A percentile compares a stretch with the other conserved stretches of the same genome.
phyloP scores from a whole-genome alignment of 2,888 invertebrate species.

The Standfussiana lucernea region DNA sequence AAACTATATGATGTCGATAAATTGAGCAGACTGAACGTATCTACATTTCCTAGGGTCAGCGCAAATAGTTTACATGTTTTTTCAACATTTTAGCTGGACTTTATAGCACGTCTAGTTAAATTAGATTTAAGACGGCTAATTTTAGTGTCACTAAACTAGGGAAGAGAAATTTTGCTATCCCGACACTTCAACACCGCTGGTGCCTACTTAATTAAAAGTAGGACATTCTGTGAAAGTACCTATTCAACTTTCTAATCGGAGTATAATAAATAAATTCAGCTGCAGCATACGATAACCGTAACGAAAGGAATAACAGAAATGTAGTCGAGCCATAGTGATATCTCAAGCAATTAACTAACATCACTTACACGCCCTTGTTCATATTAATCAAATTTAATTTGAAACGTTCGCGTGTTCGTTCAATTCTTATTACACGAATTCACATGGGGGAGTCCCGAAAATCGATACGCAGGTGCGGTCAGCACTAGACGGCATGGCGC shows the following conservation, averaged over 20 bases:
- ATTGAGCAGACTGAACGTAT: conserved; percentile 20
- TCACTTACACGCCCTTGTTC: conserved; percentile 54
- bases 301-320: conserved; percentile 44
- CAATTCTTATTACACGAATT: conserved; percentile 65
- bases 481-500: conserved; percentile 85
- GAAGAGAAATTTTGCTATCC: conserved; percentile 9
- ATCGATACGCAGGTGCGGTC: conserved; percentile 68
- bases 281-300: conserved; percentile 28
- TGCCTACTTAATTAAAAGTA: conserved; percentile 38
- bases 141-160: conserved; percentile 32
- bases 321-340: conserved; percentile 43
- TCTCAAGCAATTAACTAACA: conserved; percentile 60
- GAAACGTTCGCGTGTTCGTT: conserved; percentile 63
- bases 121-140: conserved; percentile 28
- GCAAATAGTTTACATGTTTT: conserved; percentile 20
- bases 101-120: conserved; percentile 31
- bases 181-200: conserved; percentile 12
- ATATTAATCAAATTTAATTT: conserved; percentile 63
- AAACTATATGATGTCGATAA: conserved; percentile 59
- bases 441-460: conserved; percentile 63
- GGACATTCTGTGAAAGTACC: conserved; percentile 19
- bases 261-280: conserved; percentile 30
- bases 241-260: conserved; percentile 16
- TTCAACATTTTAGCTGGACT: conserved; percentile 13
- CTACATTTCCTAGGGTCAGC: conserved; percentile 11